Evolutionary conservation across 1,140 invertebrate genomes (phyloP), one percentile per base, ranked within the genome.

Genomic region (Eriosoma lanigerum): DNA sequence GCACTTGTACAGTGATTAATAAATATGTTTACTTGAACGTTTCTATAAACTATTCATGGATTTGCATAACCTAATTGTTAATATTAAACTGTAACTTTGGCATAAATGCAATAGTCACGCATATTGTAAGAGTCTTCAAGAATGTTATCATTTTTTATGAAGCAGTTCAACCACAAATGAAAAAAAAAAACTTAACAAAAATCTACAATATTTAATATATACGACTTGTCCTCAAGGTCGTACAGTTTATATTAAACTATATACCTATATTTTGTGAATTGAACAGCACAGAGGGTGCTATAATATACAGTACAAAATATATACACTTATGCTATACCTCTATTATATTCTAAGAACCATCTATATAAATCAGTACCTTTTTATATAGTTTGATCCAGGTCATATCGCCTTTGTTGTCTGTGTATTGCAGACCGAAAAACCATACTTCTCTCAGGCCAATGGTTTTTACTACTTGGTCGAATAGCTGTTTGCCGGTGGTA

Each of bases 351-450:
- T 8, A 44, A 76, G 6, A 26, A 78, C 24, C 13, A n/a, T 54
- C 15, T n/a, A 17, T 62, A 52, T 29, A 12, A 29, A 26, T 19
- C 3, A 24, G 87, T 90, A 98, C 97, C 93, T 98, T 99, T 90
- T 99, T 99, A 87, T 99, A 99, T 52, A 99, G 89, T 88, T 99
- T 99, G 83, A 99, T 93, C 98, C 98, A 99, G 46, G 97, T 99
- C 81, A 94, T 90, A 85, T 97, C 96, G 52, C 95, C 96, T 88
- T 99, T 99, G 83, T 92, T 96, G 87, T 99, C 98, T 81, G 95
- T 96, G 87, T 99, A 99, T 87, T 99, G 98, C 17, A 99, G 91
- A 75, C 98, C 98, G 88, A 99, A 99, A 89, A 98, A 99, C 98
- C 98, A 99, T 82, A 99, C 97, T 89, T 99, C 98, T 82, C 98